Percentiles rank a stretch among this genome's conserved stretches.
Evolutionary conservation across 2,888 invertebrate species (phyloP).

Genomic region (Onchidella celtica): DNA sequence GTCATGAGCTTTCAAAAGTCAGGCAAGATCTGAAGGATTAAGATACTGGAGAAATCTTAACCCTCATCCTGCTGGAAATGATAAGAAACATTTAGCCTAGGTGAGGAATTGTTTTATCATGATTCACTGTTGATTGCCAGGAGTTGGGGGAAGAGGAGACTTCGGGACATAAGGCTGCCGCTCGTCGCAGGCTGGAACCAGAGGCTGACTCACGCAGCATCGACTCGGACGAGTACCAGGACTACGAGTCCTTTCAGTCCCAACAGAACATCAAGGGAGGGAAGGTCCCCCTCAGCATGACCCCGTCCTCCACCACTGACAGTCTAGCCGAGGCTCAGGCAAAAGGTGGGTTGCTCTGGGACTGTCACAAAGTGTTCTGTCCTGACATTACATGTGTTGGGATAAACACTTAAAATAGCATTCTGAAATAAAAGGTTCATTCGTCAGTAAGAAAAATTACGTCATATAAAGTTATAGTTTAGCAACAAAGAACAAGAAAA

Average conservation of each 20-base stretch:
- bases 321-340: conserved; percentile 89
- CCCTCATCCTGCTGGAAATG: no score
- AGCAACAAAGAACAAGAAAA: no score
- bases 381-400: no score
- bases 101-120: not conserved
- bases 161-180: conserved; percentile 1
- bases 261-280: conserved; percentile 57
- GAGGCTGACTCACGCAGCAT: conserved; percentile 63
- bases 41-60: no score
- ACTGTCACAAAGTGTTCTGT: not conserved
- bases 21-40: no score
- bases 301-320: conserved; percentile 91
- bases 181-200: conserved; percentile 46
- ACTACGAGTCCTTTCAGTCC: conserved; percentile 75
- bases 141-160: conserved; percentile 60
- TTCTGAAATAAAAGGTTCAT: no score
- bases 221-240: conserved; percentile 76
- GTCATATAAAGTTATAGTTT: no score
- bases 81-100: no score
- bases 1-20: no score
- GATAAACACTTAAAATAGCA: no score
- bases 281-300: conserved; percentile 76
- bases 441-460: no score
- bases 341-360: conserved; percentile 79
- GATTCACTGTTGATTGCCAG: conserved; percentile 43